A percentile compares a stretch with the other conserved stretches of the same genome.
These are phyloP conservation scores for Perizoma affinitatum DNA, from an alignment of 2,888 invertebrate species.

Conservation along the genomic window DNA sequence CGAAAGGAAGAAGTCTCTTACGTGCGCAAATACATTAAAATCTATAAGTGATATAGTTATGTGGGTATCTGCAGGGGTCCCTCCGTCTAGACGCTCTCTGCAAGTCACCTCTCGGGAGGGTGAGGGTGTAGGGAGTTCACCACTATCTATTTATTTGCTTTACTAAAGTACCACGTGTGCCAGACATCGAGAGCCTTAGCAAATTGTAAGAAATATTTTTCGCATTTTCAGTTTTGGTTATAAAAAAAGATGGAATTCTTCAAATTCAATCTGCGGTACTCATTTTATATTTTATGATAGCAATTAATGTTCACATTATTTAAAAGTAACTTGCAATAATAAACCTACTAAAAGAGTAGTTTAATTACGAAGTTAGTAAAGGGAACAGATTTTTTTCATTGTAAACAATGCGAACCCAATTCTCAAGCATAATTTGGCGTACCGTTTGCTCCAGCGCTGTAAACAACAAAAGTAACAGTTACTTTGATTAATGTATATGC, in stretches of 20 bases:
- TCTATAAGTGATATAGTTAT: constrained; percentile 51
- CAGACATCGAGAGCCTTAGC: constrained; percentile 57
- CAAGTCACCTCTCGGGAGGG: constrained; percentile 74
- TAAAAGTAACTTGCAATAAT: constrained; percentile 18
- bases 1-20: constrained; percentile 29
- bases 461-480: constrained; percentile 68
- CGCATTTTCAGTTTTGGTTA: constrained; percentile 3
- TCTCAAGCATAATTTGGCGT: constrained; percentile 79
- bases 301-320: neutral
- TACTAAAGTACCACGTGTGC: constrained; percentile 71
- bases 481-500: constrained; percentile 66
- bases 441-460: constrained; percentile 71
- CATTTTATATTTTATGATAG: no score
- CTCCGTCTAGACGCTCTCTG: constrained; percentile 81
- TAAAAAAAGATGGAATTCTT: no score
- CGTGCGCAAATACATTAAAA: constrained; percentile 49
- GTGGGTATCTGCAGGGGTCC: constrained; percentile 61
- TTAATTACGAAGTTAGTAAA: constrained; percentile 35
- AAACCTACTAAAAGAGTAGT: constrained; percentile 31
- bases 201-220: constrained; percentile 8
- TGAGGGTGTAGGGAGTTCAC: constrained; percentile 73
- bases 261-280: no score
- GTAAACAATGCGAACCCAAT: constrained; percentile 74
- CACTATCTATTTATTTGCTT: constrained; percentile 79
- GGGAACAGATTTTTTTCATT: constrained; percentile 54